phyloP scores from a whole-genome alignment of 2,113 vertebrate species.

The Heloderma charlesbogerti region DNA sequence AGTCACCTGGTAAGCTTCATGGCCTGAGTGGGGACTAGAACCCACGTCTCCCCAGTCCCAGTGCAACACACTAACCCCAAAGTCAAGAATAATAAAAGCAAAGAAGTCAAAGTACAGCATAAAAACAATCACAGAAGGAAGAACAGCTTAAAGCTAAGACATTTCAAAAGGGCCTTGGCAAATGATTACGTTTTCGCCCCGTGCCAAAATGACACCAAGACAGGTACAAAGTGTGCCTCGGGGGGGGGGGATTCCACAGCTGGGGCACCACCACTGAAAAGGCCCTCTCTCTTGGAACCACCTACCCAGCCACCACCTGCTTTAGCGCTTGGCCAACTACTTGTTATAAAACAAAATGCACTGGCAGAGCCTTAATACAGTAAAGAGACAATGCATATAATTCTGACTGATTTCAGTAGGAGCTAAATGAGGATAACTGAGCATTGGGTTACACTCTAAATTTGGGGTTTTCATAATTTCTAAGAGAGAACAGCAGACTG shows the following conservation, averaged over 20 bases:
- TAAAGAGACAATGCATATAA: neutral
- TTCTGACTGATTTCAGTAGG: neutral
- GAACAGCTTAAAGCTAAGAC: neutral
- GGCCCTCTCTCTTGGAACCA: neutral
- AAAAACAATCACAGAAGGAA: no score
- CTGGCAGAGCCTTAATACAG: neutral
- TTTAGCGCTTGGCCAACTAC: neutral
- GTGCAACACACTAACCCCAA: no score
- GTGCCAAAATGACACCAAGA: neutral
- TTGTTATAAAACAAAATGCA: neutral
- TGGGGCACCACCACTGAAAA: neutral
- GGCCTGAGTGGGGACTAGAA: no score
- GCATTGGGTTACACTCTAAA: neutral
- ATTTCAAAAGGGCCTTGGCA: neutral
- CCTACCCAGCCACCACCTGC: neutral
- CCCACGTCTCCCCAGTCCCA: no score
- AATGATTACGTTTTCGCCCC: no score
- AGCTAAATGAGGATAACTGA: neutral
- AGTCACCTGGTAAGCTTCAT: no score
- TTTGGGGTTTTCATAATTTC: neutral
- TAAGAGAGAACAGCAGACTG: conserved; percentile 17
- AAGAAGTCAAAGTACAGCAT: neutral
- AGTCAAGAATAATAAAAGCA: no score
- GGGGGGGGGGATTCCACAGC: neutral
- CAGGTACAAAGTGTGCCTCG: neutral